Evolutionary conservation across 2,797 vertebrate genomes (phyloP), one percentile per base, ranked within the genome.

Genomic region (Thalassophryne amazonica): DNA sequence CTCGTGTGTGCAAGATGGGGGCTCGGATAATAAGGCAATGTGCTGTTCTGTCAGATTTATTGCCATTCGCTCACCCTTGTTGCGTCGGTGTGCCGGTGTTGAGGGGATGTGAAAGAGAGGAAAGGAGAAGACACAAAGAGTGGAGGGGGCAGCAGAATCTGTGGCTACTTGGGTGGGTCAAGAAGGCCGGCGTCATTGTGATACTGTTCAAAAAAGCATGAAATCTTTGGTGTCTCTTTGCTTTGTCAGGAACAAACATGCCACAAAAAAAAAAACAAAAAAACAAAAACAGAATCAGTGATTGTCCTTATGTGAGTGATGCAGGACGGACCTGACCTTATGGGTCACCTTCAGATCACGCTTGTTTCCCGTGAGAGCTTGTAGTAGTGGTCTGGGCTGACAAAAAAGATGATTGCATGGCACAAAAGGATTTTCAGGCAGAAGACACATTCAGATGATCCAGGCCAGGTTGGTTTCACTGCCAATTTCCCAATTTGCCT

Each of bases 21-120:
- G 76, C 58, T 62, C 48, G 68, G 76, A 75, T 83, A 81, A 77
- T 80, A 86, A 87, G 86, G 74, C 79, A 81, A 60, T 90, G 86
- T 90, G 88, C 88, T 87, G 85, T 81, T 80, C 60, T 65, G 59
- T 84, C 82, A 77, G 81, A 79, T 86, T 86, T 88, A 89, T 90
- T 89, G 87, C 86, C 81, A 69, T 86, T 86, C 75, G 76, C 82
- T 83, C 45, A 68, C 76, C 83, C 73, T 82, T 80, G 77, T 83
- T 78, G 73, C 80, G 84, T 84, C 72, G 54, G 14, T 78, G 73
- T 76, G 47, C 68, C 58, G 46, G 64, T 51, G 8, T 58, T 43
- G 69, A 59, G 46, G 55, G 41, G 55, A 50, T 45, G 49, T 51
- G 32, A 37, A 47, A 33, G 61, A 48, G 46, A 58, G 48, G 25